Evolutionary conservation across 2,797 vertebrate species (phyloP).

Genomic region (Phylloscopus collybita): DNA sequence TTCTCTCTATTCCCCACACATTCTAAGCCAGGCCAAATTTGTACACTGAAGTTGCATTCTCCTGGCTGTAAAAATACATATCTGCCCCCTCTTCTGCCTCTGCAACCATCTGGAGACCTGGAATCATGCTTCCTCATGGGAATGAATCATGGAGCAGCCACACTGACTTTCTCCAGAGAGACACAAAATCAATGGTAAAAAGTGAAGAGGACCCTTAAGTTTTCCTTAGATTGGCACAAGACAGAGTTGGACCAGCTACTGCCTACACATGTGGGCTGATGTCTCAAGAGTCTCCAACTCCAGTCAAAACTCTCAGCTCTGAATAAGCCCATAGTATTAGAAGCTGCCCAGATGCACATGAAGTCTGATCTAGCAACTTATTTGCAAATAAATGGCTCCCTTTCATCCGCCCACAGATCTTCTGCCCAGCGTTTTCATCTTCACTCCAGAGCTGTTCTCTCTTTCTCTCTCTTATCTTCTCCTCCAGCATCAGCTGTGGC

Average conservation of each 20-base stretch:
- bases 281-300: not conserved
- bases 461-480: not conserved
- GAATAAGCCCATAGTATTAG: not conserved
- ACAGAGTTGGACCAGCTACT: not conserved
- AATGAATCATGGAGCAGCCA: constrained; percentile 8
- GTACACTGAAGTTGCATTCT: not conserved
- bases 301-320: not conserved
- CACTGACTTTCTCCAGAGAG: not conserved
- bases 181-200: not conserved
- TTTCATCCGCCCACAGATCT: not conserved
- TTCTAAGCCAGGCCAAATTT: not conserved
- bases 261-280: not conserved
- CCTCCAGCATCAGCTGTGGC: not conserved
- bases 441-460: not conserved
- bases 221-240: not conserved
- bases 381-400: not conserved
- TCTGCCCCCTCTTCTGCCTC: constrained; percentile 25
- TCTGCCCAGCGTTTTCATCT: not conserved
- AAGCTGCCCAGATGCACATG: not conserved
- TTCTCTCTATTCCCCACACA: not conserved
- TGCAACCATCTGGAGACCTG: not conserved
- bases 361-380: not conserved
- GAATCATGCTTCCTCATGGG: not conserved
- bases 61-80: not conserved
- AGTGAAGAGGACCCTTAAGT: not conserved